Conservation (phyloP, 2,888 invertebrate species). For the Epinotia demarniana region DNA sequence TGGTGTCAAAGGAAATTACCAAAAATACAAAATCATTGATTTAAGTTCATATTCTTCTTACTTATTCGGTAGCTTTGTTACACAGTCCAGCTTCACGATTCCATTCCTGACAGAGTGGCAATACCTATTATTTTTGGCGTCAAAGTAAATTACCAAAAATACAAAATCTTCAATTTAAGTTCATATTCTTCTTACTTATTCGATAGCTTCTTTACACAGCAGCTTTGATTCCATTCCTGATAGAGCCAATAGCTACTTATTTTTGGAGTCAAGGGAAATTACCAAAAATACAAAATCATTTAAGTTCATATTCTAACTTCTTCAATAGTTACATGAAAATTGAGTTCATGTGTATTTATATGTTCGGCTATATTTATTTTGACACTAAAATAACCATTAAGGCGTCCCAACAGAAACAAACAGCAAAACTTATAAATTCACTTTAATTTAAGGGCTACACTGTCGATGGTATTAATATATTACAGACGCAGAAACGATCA, state of each 20-base stretch:
- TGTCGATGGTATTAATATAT: neutral
- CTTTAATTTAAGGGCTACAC: constrained; percentile 14
- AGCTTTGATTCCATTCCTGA: too few relatives aligned
- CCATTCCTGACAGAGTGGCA: too few relatives aligned
- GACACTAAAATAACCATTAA: neutral
- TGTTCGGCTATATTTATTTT: neutral
- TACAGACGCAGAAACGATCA: constrained; percentile 1
- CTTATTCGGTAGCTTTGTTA: neutral
- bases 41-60: neutral
- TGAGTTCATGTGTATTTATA: neutral
- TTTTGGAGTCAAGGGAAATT: neutral
- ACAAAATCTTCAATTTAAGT: neutral
- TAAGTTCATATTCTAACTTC: neutral
- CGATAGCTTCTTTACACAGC: too few relatives aligned
- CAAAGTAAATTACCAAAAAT: neutral
- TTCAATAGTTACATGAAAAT: neutral
- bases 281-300: neutral
- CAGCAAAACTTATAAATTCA: constrained; percentile 19
- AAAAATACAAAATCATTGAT: neutral
- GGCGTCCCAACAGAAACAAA: constrained; percentile 1
- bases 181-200: neutral
- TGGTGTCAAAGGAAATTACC: neutral
- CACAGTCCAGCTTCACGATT: too few relatives aligned
- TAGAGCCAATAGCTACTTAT: neutral
- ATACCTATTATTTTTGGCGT: neutral